Conservation (phyloP, 2,888 invertebrate genomes). For the Drymonia ruficornis region DNA sequence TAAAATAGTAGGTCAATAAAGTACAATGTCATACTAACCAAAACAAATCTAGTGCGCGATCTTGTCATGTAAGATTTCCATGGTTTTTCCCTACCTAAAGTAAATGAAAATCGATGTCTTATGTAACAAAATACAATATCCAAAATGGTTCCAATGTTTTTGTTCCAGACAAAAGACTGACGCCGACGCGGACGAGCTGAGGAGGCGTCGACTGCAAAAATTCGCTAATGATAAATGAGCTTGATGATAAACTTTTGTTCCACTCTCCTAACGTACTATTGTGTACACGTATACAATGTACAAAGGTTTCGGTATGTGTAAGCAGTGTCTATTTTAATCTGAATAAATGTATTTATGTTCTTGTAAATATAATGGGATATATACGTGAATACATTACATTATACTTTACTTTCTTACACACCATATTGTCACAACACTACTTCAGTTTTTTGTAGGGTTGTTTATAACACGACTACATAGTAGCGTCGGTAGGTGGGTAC, state of each 20-base stretch:
- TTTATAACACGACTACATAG: too few species aligned
- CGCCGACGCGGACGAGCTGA: conserved; percentile 87
- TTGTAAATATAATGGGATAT: conserved; percentile 83
- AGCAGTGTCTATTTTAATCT: conserved; percentile 78
- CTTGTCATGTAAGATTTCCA: too few species aligned
- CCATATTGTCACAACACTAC: conserved; percentile 18
- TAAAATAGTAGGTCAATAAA: too few species aligned
- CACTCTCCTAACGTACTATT: conserved; percentile 68
- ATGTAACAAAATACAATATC: not conserved
- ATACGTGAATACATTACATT: conserved; percentile 79
- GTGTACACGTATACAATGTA: conserved; percentile 81
- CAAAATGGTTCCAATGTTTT: not conserved
- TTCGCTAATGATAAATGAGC: conserved; percentile 83
- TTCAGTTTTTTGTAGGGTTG: conserved; percentile 9
- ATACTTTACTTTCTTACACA: conserved; percentile 40
- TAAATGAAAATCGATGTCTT: not conserved
- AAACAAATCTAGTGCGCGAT: too few species aligned
- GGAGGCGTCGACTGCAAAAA: conserved; percentile 91
- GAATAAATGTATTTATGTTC: conserved; percentile 81
- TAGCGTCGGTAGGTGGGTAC: too few species aligned
- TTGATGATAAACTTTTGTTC: conserved; percentile 59
- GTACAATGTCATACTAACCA: too few species aligned
- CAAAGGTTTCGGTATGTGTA: conserved; percentile 78
- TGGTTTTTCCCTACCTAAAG: too few species aligned
- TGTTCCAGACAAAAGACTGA: conserved; percentile 71